These are phyloP conservation scores for Porphyrio hochstetteri DNA, from an alignment of 2,113 vertebrate genomes.

Conservation along the genomic window DNA sequence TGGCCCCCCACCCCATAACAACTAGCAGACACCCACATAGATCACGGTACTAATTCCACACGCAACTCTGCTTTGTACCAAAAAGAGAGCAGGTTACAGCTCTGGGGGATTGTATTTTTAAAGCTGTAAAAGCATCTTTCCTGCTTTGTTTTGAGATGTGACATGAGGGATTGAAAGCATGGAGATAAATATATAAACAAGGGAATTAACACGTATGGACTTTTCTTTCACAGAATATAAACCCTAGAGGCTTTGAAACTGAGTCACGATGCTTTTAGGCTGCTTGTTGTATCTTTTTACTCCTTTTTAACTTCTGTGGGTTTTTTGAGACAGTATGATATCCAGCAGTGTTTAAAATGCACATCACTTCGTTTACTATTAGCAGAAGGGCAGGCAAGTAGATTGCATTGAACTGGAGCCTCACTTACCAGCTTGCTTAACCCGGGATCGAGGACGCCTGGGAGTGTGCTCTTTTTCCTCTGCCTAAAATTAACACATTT, in stretches of 20 bases:
- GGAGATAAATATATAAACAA: constrained; percentile 7
- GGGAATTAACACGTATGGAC: not conserved
- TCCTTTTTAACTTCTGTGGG: not conserved
- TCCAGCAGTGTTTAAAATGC: not conserved
- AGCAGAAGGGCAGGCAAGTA: not conserved
- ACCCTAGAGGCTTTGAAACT: constrained; percentile 14
- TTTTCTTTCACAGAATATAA: constrained; percentile 10
- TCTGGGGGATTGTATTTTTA: not conserved
- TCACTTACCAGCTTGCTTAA: not conserved
- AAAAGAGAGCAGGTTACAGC: rapidly evolving
- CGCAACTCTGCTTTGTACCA: not conserved
- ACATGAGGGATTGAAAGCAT: not conserved
- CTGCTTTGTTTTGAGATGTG: not conserved
- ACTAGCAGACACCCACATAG: rapidly evolving
- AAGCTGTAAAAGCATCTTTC: not conserved
- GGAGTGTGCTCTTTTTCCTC: not conserved
- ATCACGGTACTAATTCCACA: not conserved
- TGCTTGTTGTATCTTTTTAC: constrained; percentile 43
- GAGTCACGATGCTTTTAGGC: not conserved
- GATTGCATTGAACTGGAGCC: not conserved
- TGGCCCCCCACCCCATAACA: rapidly evolving
- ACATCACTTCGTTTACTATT: constrained; percentile 16
- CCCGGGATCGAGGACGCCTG: constrained; percentile 6
- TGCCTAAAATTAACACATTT: constrained; percentile 8
- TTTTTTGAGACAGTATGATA: not conserved